Base-by-base conservation (phyloP, 2,888 invertebrate genomes). In the Nomada hirtipes region DNA sequence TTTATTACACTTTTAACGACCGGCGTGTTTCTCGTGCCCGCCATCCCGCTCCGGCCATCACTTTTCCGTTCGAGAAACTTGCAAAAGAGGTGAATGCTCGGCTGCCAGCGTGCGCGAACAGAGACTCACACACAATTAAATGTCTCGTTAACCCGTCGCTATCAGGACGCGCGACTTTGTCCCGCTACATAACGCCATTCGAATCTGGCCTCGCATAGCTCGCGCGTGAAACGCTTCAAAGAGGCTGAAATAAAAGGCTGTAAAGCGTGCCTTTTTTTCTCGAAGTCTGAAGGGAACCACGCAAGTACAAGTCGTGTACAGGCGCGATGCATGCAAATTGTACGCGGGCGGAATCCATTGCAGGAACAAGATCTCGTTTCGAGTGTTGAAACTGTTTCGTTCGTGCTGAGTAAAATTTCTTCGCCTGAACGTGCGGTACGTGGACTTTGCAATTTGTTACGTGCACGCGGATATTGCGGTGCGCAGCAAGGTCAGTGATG, bases 1-100 rank as follows among this genome's bases (percentile, higher is more conserved):
- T 83, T 83, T 81, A 77, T 83, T 82, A 83, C 73, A 82, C 65
- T 83, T 82, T 74, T 82, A 83, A 82, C 83, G 73, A 70, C 59
- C 55, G 59, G 44, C 50, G 70, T 44, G 74, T 74, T 69, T 70
- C 74, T 47, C 70, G 50, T 26, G 47, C 20, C 60, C 50, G 20
- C 36, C 36, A 36, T 36, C 36, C 36, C 29, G 44, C 52, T n/a
- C 50, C 50, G 57, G 57, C 67, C 81, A 65, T 77, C 82, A 59
- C 63, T 81, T 82, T 83, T 76, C 73, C 76, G 67, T 72, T 76
- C 42, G 76, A 76, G 72, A 61, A 73, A 67, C 68, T 55, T 60
- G 76, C 72, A 52, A 76, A 83, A 82, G 76, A 69, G 82, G 70
- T 65, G 70, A 81, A 50, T 20, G 75, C 59, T 18, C 18, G 29